Evolutionary conservation across 2,797 vertebrate species (phyloP).

Genomic region (Bothrops alternatus): DNA sequence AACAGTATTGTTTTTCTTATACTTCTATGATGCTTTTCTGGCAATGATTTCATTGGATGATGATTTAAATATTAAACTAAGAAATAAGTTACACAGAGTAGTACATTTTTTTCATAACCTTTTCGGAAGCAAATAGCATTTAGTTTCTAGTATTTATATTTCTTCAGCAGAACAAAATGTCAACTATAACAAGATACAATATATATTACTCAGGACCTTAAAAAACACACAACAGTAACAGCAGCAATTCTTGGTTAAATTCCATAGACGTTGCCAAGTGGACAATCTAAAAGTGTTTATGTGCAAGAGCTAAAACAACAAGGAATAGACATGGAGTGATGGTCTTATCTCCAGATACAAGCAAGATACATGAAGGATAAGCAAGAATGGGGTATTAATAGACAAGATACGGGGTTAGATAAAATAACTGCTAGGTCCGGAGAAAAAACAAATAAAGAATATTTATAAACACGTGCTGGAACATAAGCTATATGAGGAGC

Average conservation of each 20-base stretch:
- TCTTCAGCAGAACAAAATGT: neutral
- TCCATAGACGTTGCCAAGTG: neutral
- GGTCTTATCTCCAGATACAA: no score
- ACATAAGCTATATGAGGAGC: no score
- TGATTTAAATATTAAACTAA: neutral
- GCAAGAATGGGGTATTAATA: no score
- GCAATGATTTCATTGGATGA: neutral
- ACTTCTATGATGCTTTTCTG: neutral
- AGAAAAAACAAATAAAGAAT: no score
- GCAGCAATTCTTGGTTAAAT: neutral
- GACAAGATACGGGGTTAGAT: no score
- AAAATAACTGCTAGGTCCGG: no score
- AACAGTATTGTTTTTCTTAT: neutral
- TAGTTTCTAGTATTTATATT: neutral
- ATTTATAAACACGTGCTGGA: no score
- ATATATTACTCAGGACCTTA: neutral
- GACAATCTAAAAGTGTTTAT: neutral
- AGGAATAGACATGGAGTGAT: no score
- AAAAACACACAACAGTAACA: neutral
- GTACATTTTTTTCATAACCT: neutral
- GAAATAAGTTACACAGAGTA: neutral
- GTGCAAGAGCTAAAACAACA: no score
- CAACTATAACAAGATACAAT: neutral
- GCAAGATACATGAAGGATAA: no score
- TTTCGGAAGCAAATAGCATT: neutral